Conservation (phyloP, 2,888 invertebrate species). For the Villa cingulata region DNA sequence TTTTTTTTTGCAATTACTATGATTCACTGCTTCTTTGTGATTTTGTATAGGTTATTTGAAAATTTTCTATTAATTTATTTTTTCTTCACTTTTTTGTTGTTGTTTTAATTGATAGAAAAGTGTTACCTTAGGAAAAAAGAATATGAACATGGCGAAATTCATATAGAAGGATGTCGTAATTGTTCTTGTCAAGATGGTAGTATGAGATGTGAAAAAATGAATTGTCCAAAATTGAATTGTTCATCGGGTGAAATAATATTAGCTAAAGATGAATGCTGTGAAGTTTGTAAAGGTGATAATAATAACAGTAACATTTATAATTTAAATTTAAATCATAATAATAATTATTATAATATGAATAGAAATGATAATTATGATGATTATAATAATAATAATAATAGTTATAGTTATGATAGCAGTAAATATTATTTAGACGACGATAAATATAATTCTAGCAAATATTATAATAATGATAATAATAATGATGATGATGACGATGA, state of each 20-base stretch:
- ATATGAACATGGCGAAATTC: slow-evolving; percentile 68
- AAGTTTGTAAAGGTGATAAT: slow-evolving; percentile 66
- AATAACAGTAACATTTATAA: neutral
- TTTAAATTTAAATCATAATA: slow-evolving; percentile 1
- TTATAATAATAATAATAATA: neutral
- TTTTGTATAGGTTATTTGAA: too few relatives aligned
- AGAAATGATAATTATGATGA: neutral
- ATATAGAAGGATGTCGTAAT: slow-evolving; percentile 60
- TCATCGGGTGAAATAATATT: slow-evolving; percentile 63
- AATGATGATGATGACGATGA: too few relatives aligned
- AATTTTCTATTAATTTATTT: neutral
- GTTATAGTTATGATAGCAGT: too few relatives aligned
- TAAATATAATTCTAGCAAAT: too few relatives aligned
- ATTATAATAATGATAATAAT: too few relatives aligned
- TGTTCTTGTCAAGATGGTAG: slow-evolving; percentile 73
- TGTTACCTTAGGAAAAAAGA: slow-evolving; percentile 52
- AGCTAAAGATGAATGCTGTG: slow-evolving; percentile 77
- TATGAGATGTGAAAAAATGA: slow-evolving; percentile 62
- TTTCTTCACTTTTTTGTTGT: neutral
- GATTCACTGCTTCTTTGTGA: too few relatives aligned
- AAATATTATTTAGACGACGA: too few relatives aligned
- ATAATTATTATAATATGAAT: neutral
- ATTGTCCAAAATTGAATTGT: slow-evolving; percentile 67
- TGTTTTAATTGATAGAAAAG: slow-evolving; percentile 52
- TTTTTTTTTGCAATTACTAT: too few relatives aligned